These are phyloP conservation scores for Cheiracanthium punctorium DNA, from an alignment of 2,888 invertebrate genomes.

Conservation along the genomic window DNA sequence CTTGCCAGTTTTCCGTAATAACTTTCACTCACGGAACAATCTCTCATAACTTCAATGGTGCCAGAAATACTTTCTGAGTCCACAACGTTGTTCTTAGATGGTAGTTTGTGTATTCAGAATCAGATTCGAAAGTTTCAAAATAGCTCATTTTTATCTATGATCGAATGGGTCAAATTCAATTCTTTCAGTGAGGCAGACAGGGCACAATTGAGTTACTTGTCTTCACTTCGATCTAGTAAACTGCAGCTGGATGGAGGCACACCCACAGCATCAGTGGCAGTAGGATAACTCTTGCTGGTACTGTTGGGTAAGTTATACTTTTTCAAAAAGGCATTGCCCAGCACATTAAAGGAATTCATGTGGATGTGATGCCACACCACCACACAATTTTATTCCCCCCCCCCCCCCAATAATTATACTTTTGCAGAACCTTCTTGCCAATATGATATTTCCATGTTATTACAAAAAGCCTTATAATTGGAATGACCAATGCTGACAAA, in stretches of 20 bases:
- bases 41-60: constrained; percentile 63
- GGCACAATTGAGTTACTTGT: constrained; percentile 78
- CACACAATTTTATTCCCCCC: too few relatives aligned
- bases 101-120: constrained; percentile 74
- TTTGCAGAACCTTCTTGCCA: too few relatives aligned
- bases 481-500: too few relatives aligned
- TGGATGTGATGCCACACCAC: constrained; percentile 77
- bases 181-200: constrained; percentile 77
- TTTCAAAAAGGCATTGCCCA: constrained; percentile 76
- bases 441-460: too few relatives aligned
- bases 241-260: neutral
- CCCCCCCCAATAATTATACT: too few relatives aligned
- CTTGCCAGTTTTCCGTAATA: constrained; percentile 40
- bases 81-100: constrained; percentile 7
- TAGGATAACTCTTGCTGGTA: too few relatives aligned
- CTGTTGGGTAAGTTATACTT: constrained; percentile 75
- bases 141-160: constrained; percentile 74
- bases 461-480: too few relatives aligned
- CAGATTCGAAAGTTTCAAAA: constrained; percentile 76
- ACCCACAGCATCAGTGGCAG: constrained; percentile 73
- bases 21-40: constrained; percentile 23
- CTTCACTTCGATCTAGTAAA: constrained; percentile 75
- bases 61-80: constrained; percentile 60
- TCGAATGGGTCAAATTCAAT: constrained; percentile 41
- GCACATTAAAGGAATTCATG: constrained; percentile 76